Conservation (phyloP, 2,888 invertebrate species). For the Crossocerus cetratus region DNA sequence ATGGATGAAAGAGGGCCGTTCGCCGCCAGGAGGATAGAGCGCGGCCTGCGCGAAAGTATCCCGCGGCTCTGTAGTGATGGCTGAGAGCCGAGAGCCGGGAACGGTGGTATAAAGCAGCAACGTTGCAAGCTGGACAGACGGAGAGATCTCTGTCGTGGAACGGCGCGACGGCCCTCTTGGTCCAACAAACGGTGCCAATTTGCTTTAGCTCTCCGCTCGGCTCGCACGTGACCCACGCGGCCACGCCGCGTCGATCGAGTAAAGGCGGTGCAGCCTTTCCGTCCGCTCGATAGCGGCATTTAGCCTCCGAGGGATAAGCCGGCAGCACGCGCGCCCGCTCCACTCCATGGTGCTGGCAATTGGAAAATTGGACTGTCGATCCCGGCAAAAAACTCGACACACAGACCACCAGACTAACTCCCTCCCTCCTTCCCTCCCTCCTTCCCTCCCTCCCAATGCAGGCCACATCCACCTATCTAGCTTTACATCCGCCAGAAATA, state of each 20-base stretch:
- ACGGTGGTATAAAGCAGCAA: neutral
- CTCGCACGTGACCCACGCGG: slow-evolving; percentile 32
- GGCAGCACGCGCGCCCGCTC: too few relatives aligned
- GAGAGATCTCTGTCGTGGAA: slow-evolving; percentile 7
- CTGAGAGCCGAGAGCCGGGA: too few relatives aligned
- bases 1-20: too few relatives aligned
- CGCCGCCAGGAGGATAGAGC: too few relatives aligned
- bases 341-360: neutral
- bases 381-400: neutral
- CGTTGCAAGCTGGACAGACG: neutral
- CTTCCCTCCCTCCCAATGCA: too few relatives aligned
- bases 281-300: slow-evolving; percentile 10
- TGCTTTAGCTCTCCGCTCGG: slow-evolving; percentile 22
- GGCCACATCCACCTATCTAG: neutral
- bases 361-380: slow-evolving; percentile 8
- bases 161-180: slow-evolving; percentile 17
- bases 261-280: slow-evolving; percentile 18
- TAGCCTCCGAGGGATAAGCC: slow-evolving; percentile 1
- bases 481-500: neutral
- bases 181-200: slow-evolving; percentile 33
- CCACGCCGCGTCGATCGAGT: slow-evolving; percentile 25
- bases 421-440: too few relatives aligned
- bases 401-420: too few relatives aligned
- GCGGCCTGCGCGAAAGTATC: too few relatives aligned
- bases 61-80: too few relatives aligned